These are phyloP conservation scores for Siniperca knerii DNA, from an alignment of 2,113 vertebrate species.

Conservation along the genomic window DNA sequence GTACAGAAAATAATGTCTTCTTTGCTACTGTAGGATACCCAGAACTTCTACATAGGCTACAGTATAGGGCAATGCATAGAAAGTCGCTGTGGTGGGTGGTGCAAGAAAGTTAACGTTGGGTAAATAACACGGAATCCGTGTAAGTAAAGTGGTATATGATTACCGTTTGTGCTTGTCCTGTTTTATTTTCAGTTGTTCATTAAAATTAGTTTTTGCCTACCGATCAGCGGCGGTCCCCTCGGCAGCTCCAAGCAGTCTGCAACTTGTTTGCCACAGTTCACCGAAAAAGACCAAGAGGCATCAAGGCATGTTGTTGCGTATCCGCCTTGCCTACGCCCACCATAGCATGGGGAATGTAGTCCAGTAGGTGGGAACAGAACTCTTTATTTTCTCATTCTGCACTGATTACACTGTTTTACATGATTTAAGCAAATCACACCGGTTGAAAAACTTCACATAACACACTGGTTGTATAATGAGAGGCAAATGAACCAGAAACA, in stretches of 20 bases:
- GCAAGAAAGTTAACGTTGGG: constrained; percentile 46
- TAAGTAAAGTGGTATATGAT: not conserved
- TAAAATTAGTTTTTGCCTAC: constrained; percentile 47
- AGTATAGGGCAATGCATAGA: not conserved
- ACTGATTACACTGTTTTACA: not conserved
- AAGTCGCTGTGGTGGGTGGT: constrained; percentile 5
- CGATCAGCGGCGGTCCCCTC: constrained; percentile 11
- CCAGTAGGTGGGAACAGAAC: not conserved
- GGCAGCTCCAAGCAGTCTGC: not conserved
- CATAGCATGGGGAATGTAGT: constrained; percentile 73
- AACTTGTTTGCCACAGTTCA: constrained; percentile 54
- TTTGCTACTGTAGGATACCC: not conserved
- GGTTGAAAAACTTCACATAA: not conserved
- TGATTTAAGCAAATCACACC: not conserved
- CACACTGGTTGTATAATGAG: too few species aligned
- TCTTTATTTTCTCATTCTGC: not conserved
- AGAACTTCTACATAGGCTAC: not conserved
- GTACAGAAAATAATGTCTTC: not conserved
- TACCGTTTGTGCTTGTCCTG: too few species aligned
- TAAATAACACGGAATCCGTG: constrained; percentile 15
- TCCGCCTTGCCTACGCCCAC: constrained; percentile 33
- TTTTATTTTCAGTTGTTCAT: not conserved
- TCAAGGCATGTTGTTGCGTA: constrained; percentile 39
- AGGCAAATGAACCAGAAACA: not conserved
- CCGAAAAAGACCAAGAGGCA: constrained; percentile 25